Evolutionary conservation across 2,113 vertebrate species (phyloP).

Genomic region (Phylloscopus whistleri): DNA sequence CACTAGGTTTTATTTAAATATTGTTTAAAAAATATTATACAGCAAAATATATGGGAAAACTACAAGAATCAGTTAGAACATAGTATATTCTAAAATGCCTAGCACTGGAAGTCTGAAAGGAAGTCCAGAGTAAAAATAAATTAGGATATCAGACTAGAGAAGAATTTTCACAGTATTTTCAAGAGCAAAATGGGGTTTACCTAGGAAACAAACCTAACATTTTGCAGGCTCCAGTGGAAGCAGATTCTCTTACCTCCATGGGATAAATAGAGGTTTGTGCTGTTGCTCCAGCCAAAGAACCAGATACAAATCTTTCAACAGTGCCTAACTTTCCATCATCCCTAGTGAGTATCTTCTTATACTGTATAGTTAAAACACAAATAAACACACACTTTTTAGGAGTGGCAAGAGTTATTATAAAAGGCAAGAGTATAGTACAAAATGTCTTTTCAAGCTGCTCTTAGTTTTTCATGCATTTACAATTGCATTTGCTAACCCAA

Average conservation of each 20-base stretch:
- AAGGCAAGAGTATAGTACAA: background rate
- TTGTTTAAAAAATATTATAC: background rate
- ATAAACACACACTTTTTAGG: background rate
- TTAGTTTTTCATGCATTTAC: background rate
- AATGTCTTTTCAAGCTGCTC: background rate
- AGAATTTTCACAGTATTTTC: background rate
- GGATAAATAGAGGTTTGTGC: slow-evolving; percentile 95
- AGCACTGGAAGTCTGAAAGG: background rate
- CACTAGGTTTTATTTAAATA: background rate
- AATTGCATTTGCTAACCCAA: background rate
- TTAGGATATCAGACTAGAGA: background rate
- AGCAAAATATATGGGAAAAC: background rate
- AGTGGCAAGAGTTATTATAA: background rate
- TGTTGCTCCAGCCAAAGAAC: slow-evolving; percentile 92
- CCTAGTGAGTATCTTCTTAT: slow-evolving; percentile 85
- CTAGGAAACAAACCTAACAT: background rate
- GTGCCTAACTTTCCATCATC: slow-evolving; percentile 84
- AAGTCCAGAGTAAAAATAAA: background rate
- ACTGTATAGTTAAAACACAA: slow-evolving; percentile 72
- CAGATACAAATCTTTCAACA: slow-evolving; percentile 87
- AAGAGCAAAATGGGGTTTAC: background rate
- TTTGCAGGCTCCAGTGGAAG: background rate
- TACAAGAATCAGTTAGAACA: background rate
- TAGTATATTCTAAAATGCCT: background rate
- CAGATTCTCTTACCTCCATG: slow-evolving; percentile 56